Base-by-base conservation (phyloP, 2,113 vertebrate species). In the Hippocampus zosterae region DNA sequence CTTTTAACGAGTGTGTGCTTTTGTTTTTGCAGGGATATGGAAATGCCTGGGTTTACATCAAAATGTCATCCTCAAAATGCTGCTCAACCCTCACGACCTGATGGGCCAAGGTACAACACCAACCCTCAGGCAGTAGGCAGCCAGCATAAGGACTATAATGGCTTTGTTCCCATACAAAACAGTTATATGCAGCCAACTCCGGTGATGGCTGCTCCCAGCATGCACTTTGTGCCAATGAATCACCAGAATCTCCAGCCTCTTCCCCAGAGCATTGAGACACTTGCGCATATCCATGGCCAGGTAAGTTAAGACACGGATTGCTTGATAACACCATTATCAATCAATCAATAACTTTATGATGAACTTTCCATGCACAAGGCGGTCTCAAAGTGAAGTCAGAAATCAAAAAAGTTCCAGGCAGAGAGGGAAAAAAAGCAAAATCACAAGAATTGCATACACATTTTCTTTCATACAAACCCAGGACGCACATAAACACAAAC, bases 111-210 rank as follows among this genome's bases (percentile, higher is more conserved):
- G 63, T 65, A 65, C 63, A 65, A 46, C 23, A 65, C 18, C 61
- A 65, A 65, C 41, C 40, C 41, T 16, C 21, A 44, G 41, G 21
- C 41, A 44, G n/a, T 27, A 9, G 23, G 42, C 42, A 46, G 63
- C 42, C 63, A 65, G 63, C 63, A 15, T 1, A 44, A 8, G 41
- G 63, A 42, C 61, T 42, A 63, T 41, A 63, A 63, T 63, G 37
- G 61, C 63, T 46, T 46, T 65, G 63, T 65, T 65, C 42, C 63
- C n/a, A 65, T 65, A 25, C 63, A 65, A 65, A 65, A 44, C 63
- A 65, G 63, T 65, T 65, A 46, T 13, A 65, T 65, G 23, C 63
- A 65, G 42, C 41, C 63, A 46, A 46, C 12, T 25, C 42, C 63
- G 1, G 63, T 48, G 42, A 65, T 65, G 63, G 42, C 63, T 65